Conservation (phyloP, 2,113 vertebrate genomes). For the Sprattus sprattus region DNA sequence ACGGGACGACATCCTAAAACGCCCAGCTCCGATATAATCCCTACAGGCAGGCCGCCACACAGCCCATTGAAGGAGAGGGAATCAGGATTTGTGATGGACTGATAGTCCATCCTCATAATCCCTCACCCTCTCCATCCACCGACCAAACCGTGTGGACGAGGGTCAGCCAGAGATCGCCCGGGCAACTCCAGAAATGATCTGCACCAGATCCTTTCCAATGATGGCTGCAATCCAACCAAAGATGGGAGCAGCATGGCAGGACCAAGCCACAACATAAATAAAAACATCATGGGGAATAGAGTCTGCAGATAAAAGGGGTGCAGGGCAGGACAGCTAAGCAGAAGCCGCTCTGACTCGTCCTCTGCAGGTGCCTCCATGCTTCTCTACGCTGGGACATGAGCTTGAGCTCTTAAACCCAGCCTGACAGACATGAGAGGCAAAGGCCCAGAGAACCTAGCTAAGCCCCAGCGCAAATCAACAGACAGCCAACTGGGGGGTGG, state of each 20-base stretch:
- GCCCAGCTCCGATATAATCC: constrained; percentile 66
- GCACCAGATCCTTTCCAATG: not conserved
- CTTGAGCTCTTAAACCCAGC: not conserved
- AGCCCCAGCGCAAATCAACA: not conserved
- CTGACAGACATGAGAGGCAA: not conserved
- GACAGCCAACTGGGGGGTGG: not conserved
- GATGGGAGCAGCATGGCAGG: not conserved
- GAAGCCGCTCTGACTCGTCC: not conserved
- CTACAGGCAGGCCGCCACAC: constrained; percentile 59
- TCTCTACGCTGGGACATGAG: not conserved
- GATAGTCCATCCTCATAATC: not conserved
- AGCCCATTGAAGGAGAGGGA: constrained; percentile 46
- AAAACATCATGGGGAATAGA: not conserved
- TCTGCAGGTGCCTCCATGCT: not conserved
- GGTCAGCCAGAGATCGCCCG: not conserved
- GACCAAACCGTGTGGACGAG: not conserved
- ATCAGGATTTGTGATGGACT: not conserved
- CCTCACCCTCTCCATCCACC: not conserved
- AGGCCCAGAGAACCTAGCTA: not conserved
- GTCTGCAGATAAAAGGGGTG: not conserved
- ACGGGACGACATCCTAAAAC: constrained; percentile 61
- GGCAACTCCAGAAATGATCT: not conserved
- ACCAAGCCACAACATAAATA: not conserved
- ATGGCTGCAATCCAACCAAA: not conserved
- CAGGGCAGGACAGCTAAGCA: not conserved